These are phyloP conservation scores for Yponomeuta evonymella DNA, from an alignment of 2,888 invertebrate genomes.

Conservation along the genomic window DNA sequence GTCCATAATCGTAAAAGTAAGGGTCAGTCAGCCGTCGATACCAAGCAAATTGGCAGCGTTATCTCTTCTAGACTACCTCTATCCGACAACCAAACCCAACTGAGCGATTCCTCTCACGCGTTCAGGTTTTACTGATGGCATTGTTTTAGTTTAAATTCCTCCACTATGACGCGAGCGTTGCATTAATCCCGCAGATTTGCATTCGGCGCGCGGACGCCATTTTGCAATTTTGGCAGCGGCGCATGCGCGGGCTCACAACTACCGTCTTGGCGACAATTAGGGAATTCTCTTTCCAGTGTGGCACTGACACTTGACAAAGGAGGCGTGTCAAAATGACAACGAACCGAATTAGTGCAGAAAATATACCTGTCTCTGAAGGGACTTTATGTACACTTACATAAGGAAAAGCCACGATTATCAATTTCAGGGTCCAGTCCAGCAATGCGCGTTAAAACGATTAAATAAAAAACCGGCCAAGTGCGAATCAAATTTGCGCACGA, in stretches of 20 bases:
- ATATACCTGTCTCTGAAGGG: too few relatives aligned
- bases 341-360: too few relatives aligned
- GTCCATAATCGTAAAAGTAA: too few relatives aligned
- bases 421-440: too few relatives aligned
- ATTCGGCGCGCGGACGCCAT: constrained; percentile 25
- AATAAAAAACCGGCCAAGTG: too few relatives aligned
- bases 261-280: neutral
- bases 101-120: neutral
- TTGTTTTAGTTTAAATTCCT: constrained; percentile 68
- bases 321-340: too few relatives aligned
- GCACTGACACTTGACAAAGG: neutral
- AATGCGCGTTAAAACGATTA: too few relatives aligned
- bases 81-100: neutral
- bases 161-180: constrained; percentile 55
- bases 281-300: neutral
- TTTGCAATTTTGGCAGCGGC: constrained; percentile 15
- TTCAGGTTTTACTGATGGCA: constrained; percentile 42
- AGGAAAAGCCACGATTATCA: too few relatives aligned
- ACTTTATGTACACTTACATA: too few relatives aligned
- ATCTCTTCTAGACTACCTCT: neutral
- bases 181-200: constrained; percentile 27
- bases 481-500: too few relatives aligned
- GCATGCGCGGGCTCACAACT: constrained; percentile 5
- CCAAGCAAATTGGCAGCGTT: too few relatives aligned
- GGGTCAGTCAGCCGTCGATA: too few relatives aligned